Evolutionary conservation across 1,140 invertebrate species (phyloP), one percentile per base, ranked within the genome.

Genomic region (Brachionus koreanus): DNA sequence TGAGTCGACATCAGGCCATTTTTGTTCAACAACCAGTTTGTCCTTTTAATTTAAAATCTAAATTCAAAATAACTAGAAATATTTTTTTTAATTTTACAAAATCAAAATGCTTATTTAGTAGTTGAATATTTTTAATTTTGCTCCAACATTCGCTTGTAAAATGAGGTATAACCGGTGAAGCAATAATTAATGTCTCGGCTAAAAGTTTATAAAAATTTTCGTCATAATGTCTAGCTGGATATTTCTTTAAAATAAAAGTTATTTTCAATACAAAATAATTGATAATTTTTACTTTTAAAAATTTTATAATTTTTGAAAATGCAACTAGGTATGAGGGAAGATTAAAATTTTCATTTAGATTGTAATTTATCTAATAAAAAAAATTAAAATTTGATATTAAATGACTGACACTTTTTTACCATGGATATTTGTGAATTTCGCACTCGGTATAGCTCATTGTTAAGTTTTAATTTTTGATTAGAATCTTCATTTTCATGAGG

Each of bases 281-380:
- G 23, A 79, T 3, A 61, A 61, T 29, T n/a, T 10, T 7, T 35
- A 79, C 76, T 37, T 39, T 65, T 23, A 79, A 23, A 39, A 65
- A 57, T 65, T 79, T 79, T 16, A 61, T 39, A 42, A 79, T 57
- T 42, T 79, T 79, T 37, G 76, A 61, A 37, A 65, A 57, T 33
- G 76, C 76, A 9, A 79, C 76, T 4, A 79, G 6, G 23, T 79
- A 79, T 23, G 76, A 79, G 19, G 76, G 76, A 13, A 79, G 19
- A 43, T 79, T 79, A 16, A 79, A 79, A 61, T 79, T 79, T 65
- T 79, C 76, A 52, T 79, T 79, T 5, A 79, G n/a, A 61, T 79
- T 79, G 16, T 61, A 61, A 16, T 79, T 65, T 9, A 79, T 79
- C 76, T 79, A 61, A 12, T 16, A 3, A 61, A 42, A 65, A 35